These are phyloP conservation scores for Athene noctua DNA, from an alignment of 2,113 vertebrate genomes.

Conservation along the genomic window DNA sequence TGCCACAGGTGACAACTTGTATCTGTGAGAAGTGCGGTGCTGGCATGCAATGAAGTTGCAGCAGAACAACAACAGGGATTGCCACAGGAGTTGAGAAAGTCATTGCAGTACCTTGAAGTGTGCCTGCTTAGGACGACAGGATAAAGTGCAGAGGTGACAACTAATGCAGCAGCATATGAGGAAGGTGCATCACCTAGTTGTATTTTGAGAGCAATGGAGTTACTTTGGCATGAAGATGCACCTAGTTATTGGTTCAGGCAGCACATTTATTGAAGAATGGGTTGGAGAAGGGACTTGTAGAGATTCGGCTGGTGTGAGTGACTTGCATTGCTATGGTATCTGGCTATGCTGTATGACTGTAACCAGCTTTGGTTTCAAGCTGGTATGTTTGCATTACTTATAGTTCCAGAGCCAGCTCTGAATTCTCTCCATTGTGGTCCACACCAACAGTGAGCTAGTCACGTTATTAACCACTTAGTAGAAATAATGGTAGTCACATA, in stretches of 20 bases:
- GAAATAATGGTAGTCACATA: neutral
- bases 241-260: neutral
- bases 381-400: neutral
- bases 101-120: neutral
- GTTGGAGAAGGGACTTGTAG: neutral
- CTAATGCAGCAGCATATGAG: neutral
- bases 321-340: neutral
- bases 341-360: neutral
- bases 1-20: neutral
- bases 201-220: neutral
- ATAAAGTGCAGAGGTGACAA: neutral
- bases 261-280: neutral
- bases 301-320: neutral
- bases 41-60: neutral
- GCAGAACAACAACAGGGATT: neutral
- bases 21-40: neutral
- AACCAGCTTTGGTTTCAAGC: neutral
- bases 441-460: neutral
- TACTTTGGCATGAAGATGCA: neutral
- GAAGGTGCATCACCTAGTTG: rapidly evolving
- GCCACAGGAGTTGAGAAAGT: neutral
- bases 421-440: neutral
- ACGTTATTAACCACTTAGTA: neutral
- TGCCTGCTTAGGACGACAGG: neutral
- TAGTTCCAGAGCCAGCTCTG: neutral